Evolutionary conservation across 2,888 invertebrate species (phyloP), one percentile per base, ranked within the genome.

Genomic region (Protophormia terraenovae): DNA sequence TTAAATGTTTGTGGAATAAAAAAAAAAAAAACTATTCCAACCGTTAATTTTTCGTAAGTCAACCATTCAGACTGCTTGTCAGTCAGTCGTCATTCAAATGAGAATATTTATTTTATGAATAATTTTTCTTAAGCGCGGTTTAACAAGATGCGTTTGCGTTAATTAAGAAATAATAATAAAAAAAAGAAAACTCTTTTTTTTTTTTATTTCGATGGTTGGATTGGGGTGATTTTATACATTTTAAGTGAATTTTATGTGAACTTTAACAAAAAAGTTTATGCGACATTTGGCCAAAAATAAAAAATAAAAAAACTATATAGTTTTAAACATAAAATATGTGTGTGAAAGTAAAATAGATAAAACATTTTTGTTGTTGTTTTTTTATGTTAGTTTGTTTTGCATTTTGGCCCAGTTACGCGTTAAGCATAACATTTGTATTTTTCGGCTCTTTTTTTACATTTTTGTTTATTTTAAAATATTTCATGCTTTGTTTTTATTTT

Each of bases 361-460:
- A 45, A 66, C 35, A 29, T 29, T 50, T 53, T 47, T 41, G n/a
- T 73, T 12, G 14, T 32, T 19, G 35, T n/a, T n/a, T 29, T 73
- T 50, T 53, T n/a, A 69, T n/a, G 0, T 32, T 67, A 32, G 16
- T 53, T 69, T 41, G 14, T 29, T 67, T 47, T 27, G 6, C 10
- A 47, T 38, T 67, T 66, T 87, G 88, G 81, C 88, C 88, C 80
- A 87, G 82, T 87, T 88, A 87, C 86, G 87, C 87, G 72, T 35
- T 24, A 22, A 83, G 87, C 86, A 83, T 87, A 67, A 83, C 76
- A 22, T 71, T 71, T 55, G 27, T 53, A 24, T 29, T 58, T 67
- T 76, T 53, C 29, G 8, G 22, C 10, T n/a, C 38, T 53, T 19
- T 79, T 38, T 47, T 29, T 10, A 2, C 55, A 62, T 67, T 55